Evolutionary conservation across 2,888 invertebrate species (phyloP).

Genomic region (Automeris io): DNA sequence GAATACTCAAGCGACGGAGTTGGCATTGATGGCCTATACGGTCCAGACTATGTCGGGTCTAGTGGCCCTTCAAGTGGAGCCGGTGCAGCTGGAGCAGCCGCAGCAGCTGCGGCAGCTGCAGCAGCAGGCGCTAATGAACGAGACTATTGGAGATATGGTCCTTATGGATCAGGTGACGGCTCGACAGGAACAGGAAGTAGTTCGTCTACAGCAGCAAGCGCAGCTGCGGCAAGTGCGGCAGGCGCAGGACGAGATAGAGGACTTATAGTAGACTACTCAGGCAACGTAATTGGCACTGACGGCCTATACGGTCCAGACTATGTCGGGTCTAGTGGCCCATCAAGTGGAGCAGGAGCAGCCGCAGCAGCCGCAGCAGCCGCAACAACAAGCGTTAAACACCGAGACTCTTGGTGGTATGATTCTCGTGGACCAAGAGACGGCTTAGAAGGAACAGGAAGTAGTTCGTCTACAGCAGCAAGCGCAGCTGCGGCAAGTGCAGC

Average conservation of each 20-base stretch:
- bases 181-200: background rate
- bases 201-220: constrained; percentile 4
- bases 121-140: background rate
- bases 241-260: background rate
- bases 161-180: background rate
- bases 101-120: background rate
- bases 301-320: background rate
- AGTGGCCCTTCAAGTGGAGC: background rate
- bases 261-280: no score
- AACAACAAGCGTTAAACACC: no score
- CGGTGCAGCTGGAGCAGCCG: background rate
- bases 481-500: no score
- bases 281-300: no score
- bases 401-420: no score
- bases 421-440: no score
- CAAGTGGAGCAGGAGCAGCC: background rate
- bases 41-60: background rate
- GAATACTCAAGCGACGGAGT: background rate
- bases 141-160: background rate
- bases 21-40: background rate
- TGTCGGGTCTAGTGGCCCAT: background rate
- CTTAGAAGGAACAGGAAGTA: no score
- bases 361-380: no score
- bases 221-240: background rate
- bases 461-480: no score